A percentile compares a stretch with the other conserved stretches of the same genome.
Evolutionary conservation across 2,888 invertebrate genomes (phyloP).

Genomic region (Rhamphomyia laevipes): DNA sequence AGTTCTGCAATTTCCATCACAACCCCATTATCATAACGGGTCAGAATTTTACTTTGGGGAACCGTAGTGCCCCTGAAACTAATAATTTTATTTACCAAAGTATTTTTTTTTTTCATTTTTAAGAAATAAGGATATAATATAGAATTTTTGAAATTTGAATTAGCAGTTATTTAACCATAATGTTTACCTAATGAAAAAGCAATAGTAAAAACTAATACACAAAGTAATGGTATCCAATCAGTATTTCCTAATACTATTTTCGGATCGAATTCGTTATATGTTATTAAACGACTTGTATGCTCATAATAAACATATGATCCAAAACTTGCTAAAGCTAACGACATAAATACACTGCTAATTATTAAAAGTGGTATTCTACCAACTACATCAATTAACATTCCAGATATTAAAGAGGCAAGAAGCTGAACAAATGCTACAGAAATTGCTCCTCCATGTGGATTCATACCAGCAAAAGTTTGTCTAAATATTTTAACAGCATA

Average conservation of each 20-base stretch:
- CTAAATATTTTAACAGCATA: conserved; percentile 80
- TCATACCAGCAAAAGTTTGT: conserved; percentile 68
- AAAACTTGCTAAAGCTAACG: conserved; percentile 72
- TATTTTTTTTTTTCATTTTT: no score
- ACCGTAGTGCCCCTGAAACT: no score
- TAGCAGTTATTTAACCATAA: no score
- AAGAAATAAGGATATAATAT: no score
- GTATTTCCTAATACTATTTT: conserved; percentile 42
- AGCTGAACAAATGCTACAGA: conserved; percentile 77
- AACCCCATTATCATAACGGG: no score
- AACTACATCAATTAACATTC: conserved; percentile 71
- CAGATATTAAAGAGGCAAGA: conserved; percentile 70
- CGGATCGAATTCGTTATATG: conserved; percentile 9
- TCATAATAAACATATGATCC: conserved; percentile 76
- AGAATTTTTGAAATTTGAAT: no score
- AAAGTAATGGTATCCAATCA: conserved; percentile 73
- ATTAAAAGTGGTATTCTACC: conserved; percentile 74
- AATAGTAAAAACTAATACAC: conserved; percentile 71
- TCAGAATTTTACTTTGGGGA: no score
- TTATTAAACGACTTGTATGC: conserved; percentile 43
- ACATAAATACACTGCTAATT: conserved; percentile 74
- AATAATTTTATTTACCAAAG: no score
- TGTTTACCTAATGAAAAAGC: conserved; percentile 63
- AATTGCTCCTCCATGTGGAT: conserved; percentile 74
- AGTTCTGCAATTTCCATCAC: no score